A percentile compares a stretch with the other conserved stretches of the same genome.
Evolutionary conservation across 2,888 invertebrate genomes (phyloP).

Genomic region (Agapostemon virescens): DNA sequence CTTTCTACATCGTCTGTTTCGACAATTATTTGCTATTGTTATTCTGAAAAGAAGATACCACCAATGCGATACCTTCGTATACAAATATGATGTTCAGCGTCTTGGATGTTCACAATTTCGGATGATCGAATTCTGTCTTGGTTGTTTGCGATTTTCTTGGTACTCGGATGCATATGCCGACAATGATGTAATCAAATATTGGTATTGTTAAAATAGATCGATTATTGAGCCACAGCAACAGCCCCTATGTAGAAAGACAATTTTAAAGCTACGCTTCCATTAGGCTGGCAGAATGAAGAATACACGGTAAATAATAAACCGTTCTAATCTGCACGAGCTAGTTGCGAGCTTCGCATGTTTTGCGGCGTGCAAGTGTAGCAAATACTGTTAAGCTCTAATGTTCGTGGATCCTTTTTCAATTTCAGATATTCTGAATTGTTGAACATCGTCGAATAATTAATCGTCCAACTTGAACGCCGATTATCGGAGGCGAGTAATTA

Average conservation of each 20-base stretch:
- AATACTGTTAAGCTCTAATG: not conserved
- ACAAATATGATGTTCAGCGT: no score
- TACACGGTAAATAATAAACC: not conserved
- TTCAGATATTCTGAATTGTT: not conserved
- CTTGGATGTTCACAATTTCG: no score
- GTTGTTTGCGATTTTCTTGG: no score
- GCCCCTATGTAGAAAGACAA: not conserved
- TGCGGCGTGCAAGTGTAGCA: not conserved
- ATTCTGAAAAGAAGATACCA: no score
- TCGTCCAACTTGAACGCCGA: conserved; percentile 16
- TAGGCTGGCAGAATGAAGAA: not conserved
- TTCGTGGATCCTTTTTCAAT: not conserved
- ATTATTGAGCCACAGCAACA: no score
- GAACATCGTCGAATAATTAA: not conserved
- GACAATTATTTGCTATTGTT: no score
- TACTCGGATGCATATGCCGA: no score
- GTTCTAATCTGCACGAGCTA: not conserved
- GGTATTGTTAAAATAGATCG: no score
- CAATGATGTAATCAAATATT: no score
- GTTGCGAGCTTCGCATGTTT: not conserved
- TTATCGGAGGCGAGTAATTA: conserved; percentile 26
- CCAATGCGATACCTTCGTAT: no score
- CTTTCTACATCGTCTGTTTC: no score
- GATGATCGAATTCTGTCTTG: no score
- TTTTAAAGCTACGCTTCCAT: not conserved